These are phyloP conservation scores for Caenorhabditis sp. DNA, from an alignment of 2,888 invertebrate genomes.

Conservation along the genomic window DNA sequence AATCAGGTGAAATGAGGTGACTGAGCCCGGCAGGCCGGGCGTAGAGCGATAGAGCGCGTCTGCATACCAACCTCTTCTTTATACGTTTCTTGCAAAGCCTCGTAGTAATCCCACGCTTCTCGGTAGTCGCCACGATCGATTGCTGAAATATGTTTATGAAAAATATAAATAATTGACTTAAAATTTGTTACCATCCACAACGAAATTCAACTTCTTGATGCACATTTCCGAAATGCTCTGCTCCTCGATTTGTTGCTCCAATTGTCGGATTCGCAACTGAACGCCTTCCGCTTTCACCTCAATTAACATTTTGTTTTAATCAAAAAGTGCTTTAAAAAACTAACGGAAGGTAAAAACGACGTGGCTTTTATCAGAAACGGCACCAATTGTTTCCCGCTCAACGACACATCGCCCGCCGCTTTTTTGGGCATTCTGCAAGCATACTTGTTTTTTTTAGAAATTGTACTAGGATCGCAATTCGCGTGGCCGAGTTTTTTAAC, in stretches of 20 bases:
- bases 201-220: slow-evolving; percentile 72
- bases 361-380: slow-evolving; percentile 70
- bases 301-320: slow-evolving; percentile 11
- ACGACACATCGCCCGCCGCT: slow-evolving; percentile 71
- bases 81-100: not conserved
- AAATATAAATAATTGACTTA: not conserved
- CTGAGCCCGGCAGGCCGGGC: too few species aligned
- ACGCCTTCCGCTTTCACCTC: slow-evolving; percentile 72
- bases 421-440: slow-evolving; percentile 64
- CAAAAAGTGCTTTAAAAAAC: not conserved
- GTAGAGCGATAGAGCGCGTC: too few species aligned
- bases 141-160: slow-evolving; percentile 65
- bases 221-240: slow-evolving; percentile 60
- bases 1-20: too few species aligned
- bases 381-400: slow-evolving; percentile 67
- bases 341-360: slow-evolving; percentile 59
- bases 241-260: slow-evolving; percentile 59
- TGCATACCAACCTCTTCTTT: slow-evolving; percentile 29
- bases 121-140: slow-evolving; percentile 70
- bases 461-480: too few species aligned
- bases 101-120: slow-evolving; percentile 60
- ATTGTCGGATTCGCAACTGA: slow-evolving; percentile 62
- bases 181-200: slow-evolving; percentile 73
- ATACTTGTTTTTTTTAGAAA: too few species aligned
- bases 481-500: too few species aligned